phyloP scores from a whole-genome alignment of 2,797 vertebrate species.

The Heliangelus exortis region DNA sequence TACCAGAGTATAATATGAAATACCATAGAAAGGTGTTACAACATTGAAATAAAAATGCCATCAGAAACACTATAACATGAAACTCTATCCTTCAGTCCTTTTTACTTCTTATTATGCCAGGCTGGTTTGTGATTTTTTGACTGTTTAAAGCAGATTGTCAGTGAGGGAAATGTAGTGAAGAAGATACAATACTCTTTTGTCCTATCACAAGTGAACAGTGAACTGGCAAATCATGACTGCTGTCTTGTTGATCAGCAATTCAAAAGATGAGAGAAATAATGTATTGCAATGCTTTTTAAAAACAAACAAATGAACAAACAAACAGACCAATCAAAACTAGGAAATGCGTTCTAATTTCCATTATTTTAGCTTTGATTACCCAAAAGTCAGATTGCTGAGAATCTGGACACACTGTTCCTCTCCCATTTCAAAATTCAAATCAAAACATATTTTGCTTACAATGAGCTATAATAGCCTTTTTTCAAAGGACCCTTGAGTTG shows the following conservation, averaged over 20 bases:
- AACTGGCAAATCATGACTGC: not conserved
- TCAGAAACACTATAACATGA: not conserved
- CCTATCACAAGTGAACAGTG: not conserved
- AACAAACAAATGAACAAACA: not conserved
- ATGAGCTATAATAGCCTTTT: not conserved
- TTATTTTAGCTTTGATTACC: not conserved
- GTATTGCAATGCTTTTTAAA: not conserved
- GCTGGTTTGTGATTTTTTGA: not conserved
- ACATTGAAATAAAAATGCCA: not conserved
- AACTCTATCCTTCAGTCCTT: not conserved
- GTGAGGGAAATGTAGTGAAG: not conserved
- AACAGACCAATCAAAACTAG: not conserved
- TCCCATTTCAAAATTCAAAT: not conserved
- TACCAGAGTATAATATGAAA: not conserved
- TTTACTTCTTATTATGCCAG: not conserved
- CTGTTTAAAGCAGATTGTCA: not conserved
- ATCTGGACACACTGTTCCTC: not conserved
- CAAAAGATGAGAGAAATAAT: conserved; percentile 2
- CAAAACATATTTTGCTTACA: not conserved
- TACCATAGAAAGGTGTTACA: not conserved
- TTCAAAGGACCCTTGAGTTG: conserved; percentile 26
- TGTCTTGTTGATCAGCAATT: not conserved
- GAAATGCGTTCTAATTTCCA: not conserved
- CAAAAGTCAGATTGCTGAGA: not conserved
- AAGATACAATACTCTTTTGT: not conserved